A percentile compares a stretch with the other conserved stretches of the same genome.
Evolutionary conservation across 2,888 invertebrate genomes (phyloP).

Genomic region (Hoplodrina blanda): DNA sequence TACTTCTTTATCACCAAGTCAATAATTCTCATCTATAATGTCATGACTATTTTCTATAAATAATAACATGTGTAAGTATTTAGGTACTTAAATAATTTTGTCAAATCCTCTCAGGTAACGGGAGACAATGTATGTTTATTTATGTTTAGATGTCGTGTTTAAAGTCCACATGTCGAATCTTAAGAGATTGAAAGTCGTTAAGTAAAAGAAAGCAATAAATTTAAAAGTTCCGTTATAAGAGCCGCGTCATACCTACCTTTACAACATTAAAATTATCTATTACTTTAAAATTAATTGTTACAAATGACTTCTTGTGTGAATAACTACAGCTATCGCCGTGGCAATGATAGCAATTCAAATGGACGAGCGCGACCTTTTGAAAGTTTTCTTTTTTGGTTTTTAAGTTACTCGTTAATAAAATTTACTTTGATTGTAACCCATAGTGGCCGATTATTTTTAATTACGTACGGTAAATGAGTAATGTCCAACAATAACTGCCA

Average conservation of each 20-base stretch:
- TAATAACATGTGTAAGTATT: neutral
- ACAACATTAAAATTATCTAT: constrained; percentile 76
- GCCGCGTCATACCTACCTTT: constrained; percentile 71
- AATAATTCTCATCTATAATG: constrained; percentile 5
- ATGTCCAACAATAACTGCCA: constrained; percentile 59
- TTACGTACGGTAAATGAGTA: constrained; percentile 60
- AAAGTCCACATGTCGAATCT: constrained; percentile 74
- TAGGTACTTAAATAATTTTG: constrained; percentile 1
- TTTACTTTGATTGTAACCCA: constrained; percentile 39
- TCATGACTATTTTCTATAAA: neutral
- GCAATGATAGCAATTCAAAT: constrained; percentile 52
- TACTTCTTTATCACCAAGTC: neutral
- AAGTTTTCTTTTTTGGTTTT: constrained; percentile 27
- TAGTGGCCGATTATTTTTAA: constrained; percentile 55
- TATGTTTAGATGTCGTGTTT: constrained; percentile 33
- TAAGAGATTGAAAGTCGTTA: constrained; percentile 81
- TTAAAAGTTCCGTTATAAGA: constrained; percentile 79
- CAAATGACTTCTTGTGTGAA: constrained; percentile 57
- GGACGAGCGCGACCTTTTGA: constrained; percentile 35
- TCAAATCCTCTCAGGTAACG: constrained; percentile 18
- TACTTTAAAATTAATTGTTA: constrained; percentile 70
- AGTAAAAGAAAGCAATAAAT: constrained; percentile 85
- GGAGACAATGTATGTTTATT: constrained; percentile 23
- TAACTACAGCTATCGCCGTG: constrained; percentile 54
- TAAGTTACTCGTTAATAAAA: constrained; percentile 39